Evolutionary conservation across 2,113 vertebrate species (phyloP).

Genomic region (Paraplagusia blochii): DNA sequence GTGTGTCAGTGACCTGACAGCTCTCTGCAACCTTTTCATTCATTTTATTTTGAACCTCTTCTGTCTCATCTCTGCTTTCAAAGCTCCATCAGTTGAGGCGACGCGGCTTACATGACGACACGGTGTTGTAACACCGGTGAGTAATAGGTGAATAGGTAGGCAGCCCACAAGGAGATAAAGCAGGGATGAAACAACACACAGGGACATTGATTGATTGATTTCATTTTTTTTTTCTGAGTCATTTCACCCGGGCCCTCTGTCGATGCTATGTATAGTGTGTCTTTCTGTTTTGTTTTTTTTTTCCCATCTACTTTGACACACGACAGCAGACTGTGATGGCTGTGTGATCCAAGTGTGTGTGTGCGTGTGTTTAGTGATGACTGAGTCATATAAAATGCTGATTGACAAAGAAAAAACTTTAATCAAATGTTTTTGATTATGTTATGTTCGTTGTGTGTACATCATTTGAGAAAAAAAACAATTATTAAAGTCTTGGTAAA

Average conservation of each 20-base stretch:
- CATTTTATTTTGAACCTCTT: neutral
- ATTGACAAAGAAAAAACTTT: conserved; percentile 23
- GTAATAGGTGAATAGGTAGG: conserved; percentile 15
- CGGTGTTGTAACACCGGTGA: conserved; percentile 28
- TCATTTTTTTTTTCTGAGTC: conserved; percentile 24
- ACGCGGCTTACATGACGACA: conserved; percentile 7
- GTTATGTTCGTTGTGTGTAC: conserved; percentile 54
- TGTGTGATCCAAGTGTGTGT: conserved; percentile 30
- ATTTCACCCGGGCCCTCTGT: conserved; percentile 37
- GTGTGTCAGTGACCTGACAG: neutral
- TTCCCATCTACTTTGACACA: conserved; percentile 16
- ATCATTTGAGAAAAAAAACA: conserved; percentile 59
- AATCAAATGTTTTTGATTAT: conserved; percentile 55
- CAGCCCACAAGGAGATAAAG: conserved; percentile 11
- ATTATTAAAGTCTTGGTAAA: conserved; percentile 67
- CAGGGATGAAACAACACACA: conserved; percentile 6
- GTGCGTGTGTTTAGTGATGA: conserved; percentile 28
- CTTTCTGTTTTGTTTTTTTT: too few species aligned
- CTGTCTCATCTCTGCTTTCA: conserved; percentile 22
- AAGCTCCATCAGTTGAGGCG: conserved; percentile 28
- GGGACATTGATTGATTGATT: conserved; percentile 23
- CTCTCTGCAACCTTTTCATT: conserved; percentile 43
- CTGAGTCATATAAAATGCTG: conserved; percentile 45
- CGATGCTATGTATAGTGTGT: conserved; percentile 19
- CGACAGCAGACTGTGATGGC: conserved; percentile 23